These are phyloP conservation scores for Mesochorus sp. DNA, from an alignment of 2,888 invertebrate genomes.

Conservation along the genomic window DNA sequence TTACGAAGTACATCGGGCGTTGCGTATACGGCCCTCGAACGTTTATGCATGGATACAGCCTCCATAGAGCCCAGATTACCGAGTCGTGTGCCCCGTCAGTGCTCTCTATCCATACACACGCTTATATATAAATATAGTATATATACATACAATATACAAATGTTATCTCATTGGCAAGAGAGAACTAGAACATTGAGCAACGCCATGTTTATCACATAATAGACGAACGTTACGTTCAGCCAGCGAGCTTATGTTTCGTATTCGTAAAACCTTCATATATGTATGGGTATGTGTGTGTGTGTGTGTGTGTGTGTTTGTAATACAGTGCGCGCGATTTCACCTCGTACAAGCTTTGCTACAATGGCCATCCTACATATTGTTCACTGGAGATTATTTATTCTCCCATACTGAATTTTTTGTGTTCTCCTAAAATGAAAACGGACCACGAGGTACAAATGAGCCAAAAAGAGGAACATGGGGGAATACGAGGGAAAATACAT, in stretches of 20 bases:
- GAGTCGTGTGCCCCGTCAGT: slow-evolving; percentile 10
- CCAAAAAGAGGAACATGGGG: no score
- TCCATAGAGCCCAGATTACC: neutral
- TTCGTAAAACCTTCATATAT: slow-evolving; percentile 30
- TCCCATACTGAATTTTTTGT: no score
- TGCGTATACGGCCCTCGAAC: slow-evolving; percentile 38
- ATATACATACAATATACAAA: neutral
- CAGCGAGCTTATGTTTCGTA: slow-evolving; percentile 58
- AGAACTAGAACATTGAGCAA: slow-evolving; percentile 64
- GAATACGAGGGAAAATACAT: no score
- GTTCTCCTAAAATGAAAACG: no score
- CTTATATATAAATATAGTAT: neutral
- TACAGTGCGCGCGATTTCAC: slow-evolving; percentile 34
- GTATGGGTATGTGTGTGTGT: no score
- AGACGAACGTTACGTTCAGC: slow-evolving; percentile 67
- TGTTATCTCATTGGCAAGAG: slow-evolving; percentile 15
- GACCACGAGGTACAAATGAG: no score
- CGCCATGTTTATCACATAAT: slow-evolving; percentile 71
- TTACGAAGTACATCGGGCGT: slow-evolving; percentile 71
- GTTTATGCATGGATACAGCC: slow-evolving; percentile 1
- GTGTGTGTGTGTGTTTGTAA: no score
- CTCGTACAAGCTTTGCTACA: slow-evolving; percentile 9
- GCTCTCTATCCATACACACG: neutral
- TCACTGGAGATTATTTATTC: no score
- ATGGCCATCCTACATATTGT: slow-evolving; percentile 5